These are phyloP conservation scores for Phortica magna DNA, from an alignment of 2,888 invertebrate genomes.

Conservation along the genomic window DNA sequence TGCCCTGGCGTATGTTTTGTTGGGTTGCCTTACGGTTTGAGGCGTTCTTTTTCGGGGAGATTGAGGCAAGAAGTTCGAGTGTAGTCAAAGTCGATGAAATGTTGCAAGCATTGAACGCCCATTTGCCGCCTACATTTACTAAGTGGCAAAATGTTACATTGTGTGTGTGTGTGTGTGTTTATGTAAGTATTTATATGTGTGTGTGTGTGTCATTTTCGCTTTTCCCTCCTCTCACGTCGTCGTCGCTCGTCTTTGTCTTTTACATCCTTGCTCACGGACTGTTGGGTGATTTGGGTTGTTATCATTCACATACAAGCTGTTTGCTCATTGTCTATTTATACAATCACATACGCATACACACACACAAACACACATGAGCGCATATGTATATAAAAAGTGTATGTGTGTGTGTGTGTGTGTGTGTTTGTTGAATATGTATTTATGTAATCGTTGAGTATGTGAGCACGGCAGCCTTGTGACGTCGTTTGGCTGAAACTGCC, in stretches of 20 bases:
- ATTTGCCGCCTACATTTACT: slow-evolving; percentile 18
- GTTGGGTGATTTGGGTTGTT: slow-evolving; percentile 50
- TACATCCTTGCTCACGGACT: background rate
- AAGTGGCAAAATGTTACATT: slow-evolving; percentile 25
- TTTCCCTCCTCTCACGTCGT: slow-evolving; percentile 43
- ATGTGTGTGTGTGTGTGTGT: too few species aligned
- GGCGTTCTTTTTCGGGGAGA: background rate
- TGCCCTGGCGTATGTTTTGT: background rate
- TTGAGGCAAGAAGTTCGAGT: slow-evolving; percentile 2
- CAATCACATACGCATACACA: slow-evolving; percentile 37
- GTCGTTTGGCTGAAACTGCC: slow-evolving; percentile 21
- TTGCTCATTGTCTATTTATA: slow-evolving; percentile 71
- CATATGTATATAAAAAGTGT: background rate
- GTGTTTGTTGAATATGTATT: slow-evolving; percentile 52
- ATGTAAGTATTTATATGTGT: slow-evolving; percentile 26
- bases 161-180: slow-evolving; percentile 18
- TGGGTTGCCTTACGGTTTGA: background rate
- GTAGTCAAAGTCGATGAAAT: background rate
- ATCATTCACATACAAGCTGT: slow-evolving; percentile 72
- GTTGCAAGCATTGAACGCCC: slow-evolving; percentile 21
- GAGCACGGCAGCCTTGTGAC: slow-evolving; percentile 14
- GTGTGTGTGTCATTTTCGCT: slow-evolving; percentile 41
- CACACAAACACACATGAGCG: slow-evolving; percentile 14
- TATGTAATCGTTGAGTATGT: slow-evolving; percentile 50
- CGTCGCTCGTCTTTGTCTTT: slow-evolving; percentile 16